These are phyloP conservation scores for Momotus momota DNA, from an alignment of 2,797 vertebrate species.

Conservation along the genomic window DNA sequence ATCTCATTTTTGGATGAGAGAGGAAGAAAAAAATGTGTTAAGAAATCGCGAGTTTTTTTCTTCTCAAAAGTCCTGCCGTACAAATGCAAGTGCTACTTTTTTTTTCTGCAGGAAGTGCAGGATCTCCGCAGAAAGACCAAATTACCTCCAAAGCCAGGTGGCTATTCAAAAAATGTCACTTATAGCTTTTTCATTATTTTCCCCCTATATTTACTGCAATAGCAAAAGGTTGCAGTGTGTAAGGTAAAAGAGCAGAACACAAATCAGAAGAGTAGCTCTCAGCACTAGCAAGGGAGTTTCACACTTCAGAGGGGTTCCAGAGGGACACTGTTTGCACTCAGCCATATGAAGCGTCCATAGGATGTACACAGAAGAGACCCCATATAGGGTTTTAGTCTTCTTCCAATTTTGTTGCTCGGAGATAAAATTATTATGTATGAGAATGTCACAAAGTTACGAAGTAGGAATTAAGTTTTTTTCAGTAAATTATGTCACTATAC, in stretches of 20 bases:
- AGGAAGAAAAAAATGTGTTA: neutral
- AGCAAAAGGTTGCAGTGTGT: neutral
- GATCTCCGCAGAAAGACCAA: neutral
- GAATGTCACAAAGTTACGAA: neutral
- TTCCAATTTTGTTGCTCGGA: neutral
- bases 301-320: neutral
- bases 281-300: neutral
- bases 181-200: neutral
- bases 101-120: neutral
- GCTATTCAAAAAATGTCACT: neutral
- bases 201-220: neutral
- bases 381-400: neutral
- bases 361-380: neutral
- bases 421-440: neutral
- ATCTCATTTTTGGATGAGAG: neutral
- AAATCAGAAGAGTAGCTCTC: neutral
- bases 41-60: neutral
- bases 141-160: neutral
- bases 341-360: neutral
- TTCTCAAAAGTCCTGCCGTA: neutral
- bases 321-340: neutral
- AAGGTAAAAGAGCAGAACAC: neutral
- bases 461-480: neutral
- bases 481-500: neutral
- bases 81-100: neutral